phyloP scores from a whole-genome alignment of 2,113 vertebrate genomes.

The Chamaetylas fuelleborni region DNA sequence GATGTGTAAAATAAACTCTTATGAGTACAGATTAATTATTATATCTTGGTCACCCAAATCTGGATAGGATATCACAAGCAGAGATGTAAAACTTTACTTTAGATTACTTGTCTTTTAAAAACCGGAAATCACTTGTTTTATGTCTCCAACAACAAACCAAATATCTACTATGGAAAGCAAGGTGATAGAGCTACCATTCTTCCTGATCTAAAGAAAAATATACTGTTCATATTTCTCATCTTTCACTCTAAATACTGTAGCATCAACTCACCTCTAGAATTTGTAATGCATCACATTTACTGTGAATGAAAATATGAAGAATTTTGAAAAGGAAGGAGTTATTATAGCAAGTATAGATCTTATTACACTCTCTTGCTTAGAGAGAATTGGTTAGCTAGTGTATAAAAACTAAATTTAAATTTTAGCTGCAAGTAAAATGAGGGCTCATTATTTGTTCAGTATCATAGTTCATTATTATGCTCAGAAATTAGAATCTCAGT shows the following conservation, averaged over 20 bases:
- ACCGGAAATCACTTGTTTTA: not conserved
- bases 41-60: not conserved
- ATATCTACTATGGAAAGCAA: not conserved
- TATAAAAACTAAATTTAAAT: constrained; percentile 3
- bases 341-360: not conserved
- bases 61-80: not conserved
- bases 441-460: not conserved
- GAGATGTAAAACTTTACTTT: not conserved
- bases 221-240: not conserved
- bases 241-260: not conserved
- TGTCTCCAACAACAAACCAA: not conserved
- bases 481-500: not conserved
- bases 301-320: not conserved
- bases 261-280: not conserved
- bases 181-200: not conserved
- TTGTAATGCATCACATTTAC: not conserved
- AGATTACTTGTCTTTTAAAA: not conserved
- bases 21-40: not conserved
- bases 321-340: not conserved
- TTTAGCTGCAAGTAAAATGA: not conserved
- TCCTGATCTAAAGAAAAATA: not conserved
- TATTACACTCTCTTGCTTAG: not conserved
- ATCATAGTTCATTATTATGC: not conserved
- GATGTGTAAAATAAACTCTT: not conserved
- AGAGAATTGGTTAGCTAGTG: not conserved